phyloP scores from a whole-genome alignment of 2,797 vertebrate species.

The Pangasius sanitwongsei region DNA sequence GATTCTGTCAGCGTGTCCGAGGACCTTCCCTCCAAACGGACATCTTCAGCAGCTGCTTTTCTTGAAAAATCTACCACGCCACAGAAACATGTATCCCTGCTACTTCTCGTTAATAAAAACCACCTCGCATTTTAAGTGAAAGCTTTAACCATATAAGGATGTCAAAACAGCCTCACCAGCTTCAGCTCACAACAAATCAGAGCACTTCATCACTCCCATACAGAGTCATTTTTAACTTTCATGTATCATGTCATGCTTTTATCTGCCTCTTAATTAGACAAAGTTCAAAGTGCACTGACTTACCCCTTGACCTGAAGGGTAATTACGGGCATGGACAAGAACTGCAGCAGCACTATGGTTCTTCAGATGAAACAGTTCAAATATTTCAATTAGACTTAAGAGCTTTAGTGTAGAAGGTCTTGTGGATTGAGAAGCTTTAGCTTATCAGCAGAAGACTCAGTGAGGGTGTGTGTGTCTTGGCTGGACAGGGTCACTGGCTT shows the following conservation, averaged over 20 bases:
- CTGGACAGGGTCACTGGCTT: slow-evolving; percentile 28
- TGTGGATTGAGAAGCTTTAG: not conserved
- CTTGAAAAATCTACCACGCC: slow-evolving; percentile 8
- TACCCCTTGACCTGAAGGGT: slow-evolving; percentile 55
- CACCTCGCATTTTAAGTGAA: slow-evolving; percentile 11
- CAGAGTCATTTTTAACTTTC: not conserved
- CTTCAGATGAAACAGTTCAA: slow-evolving; percentile 14
- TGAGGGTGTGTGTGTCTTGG: slow-evolving; percentile 21
- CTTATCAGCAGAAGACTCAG: slow-evolving; percentile 22
- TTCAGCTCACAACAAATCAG: not conserved
- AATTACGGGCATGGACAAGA: slow-evolving; percentile 53
- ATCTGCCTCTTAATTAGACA: slow-evolving; percentile 22
- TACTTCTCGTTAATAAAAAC: not conserved
- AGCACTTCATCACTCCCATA: not conserved
- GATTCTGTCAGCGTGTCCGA: slow-evolving; percentile 35
- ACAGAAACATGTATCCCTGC: slow-evolving; percentile 26
- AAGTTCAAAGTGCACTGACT: slow-evolving; percentile 47
- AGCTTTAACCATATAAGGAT: slow-evolving; percentile 27
- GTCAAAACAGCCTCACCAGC: not conserved
- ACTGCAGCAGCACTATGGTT: not conserved
- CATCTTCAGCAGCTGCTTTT: slow-evolving; percentile 11
- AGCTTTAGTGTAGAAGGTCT: not conserved
- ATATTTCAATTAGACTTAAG: not conserved
- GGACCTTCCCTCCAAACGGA: slow-evolving; percentile 16
- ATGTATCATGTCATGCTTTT: slow-evolving; percentile 15